These are phyloP conservation scores for Spialia ferax DNA, from an alignment of 2,888 invertebrate genomes.

Conservation along the genomic window DNA sequence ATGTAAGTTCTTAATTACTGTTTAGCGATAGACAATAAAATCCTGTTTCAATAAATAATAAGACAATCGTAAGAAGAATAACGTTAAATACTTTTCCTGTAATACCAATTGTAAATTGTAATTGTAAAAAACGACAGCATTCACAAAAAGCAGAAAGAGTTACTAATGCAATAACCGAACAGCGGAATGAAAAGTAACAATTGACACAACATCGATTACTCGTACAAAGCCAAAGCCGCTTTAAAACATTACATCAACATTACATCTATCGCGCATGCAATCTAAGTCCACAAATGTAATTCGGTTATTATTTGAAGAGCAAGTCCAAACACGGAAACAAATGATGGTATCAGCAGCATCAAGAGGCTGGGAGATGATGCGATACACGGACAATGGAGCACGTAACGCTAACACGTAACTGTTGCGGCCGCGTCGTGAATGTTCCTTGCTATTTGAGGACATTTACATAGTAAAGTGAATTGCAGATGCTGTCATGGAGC, in stretches of 20 bases:
- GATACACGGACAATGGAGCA: conserved; percentile 15
- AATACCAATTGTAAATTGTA: too few relatives aligned
- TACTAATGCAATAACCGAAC: not conserved
- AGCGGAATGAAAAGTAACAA: not conserved
- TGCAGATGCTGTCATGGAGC: not conserved
- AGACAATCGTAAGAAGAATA: too few relatives aligned
- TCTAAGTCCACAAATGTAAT: conserved; percentile 8
- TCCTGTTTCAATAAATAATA: too few relatives aligned
- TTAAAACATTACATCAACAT: conserved; percentile 5
- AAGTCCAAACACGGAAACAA: conserved; percentile 3
- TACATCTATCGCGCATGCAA: conserved; percentile 2
- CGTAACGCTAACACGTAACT: conserved; percentile 10
- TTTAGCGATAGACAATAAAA: too few relatives aligned
- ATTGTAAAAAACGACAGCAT: too few relatives aligned
- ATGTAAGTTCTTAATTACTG: too few relatives aligned
- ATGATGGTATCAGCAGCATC: not conserved
- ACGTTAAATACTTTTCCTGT: not conserved
- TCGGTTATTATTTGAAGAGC: conserved; percentile 3
- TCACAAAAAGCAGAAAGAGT: not conserved
- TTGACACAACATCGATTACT: conserved; percentile 5
- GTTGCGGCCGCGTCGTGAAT: not conserved
- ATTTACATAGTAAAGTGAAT: not conserved
- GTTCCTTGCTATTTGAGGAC: conserved; percentile 1
- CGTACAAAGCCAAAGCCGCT: conserved; percentile 1
- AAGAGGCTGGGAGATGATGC: conserved; percentile 4